A percentile compares a stretch with the other conserved stretches of the same genome.
Conservation (phyloP, 2,113 vertebrate genomes). For the Misgurnus anguillicaudatus region DNA sequence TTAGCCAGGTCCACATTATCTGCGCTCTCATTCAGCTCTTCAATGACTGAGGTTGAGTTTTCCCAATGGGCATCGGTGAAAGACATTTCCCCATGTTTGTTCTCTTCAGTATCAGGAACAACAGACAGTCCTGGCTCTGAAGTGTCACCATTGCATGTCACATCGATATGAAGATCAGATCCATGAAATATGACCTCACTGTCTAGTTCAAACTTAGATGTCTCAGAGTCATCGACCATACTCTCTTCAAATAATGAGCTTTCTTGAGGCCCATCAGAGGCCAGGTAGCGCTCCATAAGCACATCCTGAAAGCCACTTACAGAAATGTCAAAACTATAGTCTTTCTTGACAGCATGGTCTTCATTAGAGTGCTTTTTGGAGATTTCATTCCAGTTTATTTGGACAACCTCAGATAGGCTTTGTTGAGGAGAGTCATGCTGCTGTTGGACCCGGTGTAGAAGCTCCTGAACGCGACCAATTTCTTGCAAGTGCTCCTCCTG, state of each 20-base stretch:
- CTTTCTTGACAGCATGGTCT: conserved; percentile 25
- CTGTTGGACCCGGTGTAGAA: conserved; percentile 59
- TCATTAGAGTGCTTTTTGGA: conserved; percentile 62
- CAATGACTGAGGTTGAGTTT: conserved; percentile 35
- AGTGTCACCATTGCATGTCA: not conserved
- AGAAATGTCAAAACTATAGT: conserved; percentile 45
- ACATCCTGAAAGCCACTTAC: conserved; percentile 49
- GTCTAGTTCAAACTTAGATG: conserved; percentile 67
- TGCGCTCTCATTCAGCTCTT: conserved; percentile 32
- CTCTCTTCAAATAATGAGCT: conserved; percentile 59
- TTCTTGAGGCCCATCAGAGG: conserved; percentile 56
- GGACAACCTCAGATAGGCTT: conserved; percentile 40
- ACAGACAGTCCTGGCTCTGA: not conserved
- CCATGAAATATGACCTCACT: conserved; percentile 67
- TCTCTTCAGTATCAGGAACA: not conserved
- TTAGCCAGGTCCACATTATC: conserved; percentile 58
- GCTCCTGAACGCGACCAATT: conserved; percentile 55
- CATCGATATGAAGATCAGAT: conserved; percentile 56
- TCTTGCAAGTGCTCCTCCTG: conserved; percentile 53
- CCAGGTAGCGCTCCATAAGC: conserved; percentile 78
- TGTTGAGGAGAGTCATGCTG: conserved; percentile 6
- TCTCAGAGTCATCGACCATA: conserved; percentile 67
- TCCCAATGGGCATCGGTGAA: conserved; percentile 49
- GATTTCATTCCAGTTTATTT: conserved; percentile 44
- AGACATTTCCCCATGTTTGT: conserved; percentile 43